Percentiles rank a stretch among this genome's conserved stretches.
phyloP scores from a whole-genome alignment of 1,140 invertebrate species.

The Pogonomyrmex barbatus region DNA sequence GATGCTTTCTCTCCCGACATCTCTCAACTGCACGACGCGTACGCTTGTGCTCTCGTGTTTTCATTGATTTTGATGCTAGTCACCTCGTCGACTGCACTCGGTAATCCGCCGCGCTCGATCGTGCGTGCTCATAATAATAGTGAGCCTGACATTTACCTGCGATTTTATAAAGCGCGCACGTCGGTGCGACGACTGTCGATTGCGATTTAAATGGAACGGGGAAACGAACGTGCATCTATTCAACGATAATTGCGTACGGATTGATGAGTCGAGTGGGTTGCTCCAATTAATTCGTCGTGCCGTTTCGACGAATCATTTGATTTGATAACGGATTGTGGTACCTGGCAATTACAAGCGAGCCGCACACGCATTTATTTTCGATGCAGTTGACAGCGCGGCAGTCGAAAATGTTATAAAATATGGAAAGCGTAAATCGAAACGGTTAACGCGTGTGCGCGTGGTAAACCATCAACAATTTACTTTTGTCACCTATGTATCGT shows the following conservation, averaged over 20 bases:
- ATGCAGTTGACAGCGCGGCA: neutral
- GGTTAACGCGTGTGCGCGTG: neutral
- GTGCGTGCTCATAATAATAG: constrained; percentile 58
- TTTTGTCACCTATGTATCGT: neutral
- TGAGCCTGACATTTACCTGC: constrained; percentile 54
- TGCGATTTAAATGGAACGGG: constrained; percentile 37
- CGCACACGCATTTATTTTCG: constrained; percentile 45
- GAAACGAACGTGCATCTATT: constrained; percentile 29
- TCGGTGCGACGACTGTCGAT: constrained; percentile 9
- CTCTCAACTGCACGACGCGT: neutral
- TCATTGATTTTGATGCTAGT: constrained; percentile 32
- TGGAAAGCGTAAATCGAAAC: constrained; percentile 37
- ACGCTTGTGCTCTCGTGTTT: neutral
- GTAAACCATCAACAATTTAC: constrained; percentile 40
- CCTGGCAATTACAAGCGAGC: constrained; percentile 39
- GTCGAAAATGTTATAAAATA: constrained; percentile 59
- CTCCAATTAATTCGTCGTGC: constrained; percentile 57
- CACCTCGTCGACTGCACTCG: neutral
- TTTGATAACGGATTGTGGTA: constrained; percentile 52
- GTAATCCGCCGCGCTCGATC: constrained; percentile 25
- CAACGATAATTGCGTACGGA: constrained; percentile 45
- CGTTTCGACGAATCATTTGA: constrained; percentile 54
- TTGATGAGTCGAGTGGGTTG: constrained; percentile 51
- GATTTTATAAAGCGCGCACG: constrained; percentile 58
- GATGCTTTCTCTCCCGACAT: neutral